A percentile compares a stretch with the other conserved stretches of the same genome.
Conservation (phyloP, 2,888 invertebrate genomes). For the Crepidodera aurea region DNA sequence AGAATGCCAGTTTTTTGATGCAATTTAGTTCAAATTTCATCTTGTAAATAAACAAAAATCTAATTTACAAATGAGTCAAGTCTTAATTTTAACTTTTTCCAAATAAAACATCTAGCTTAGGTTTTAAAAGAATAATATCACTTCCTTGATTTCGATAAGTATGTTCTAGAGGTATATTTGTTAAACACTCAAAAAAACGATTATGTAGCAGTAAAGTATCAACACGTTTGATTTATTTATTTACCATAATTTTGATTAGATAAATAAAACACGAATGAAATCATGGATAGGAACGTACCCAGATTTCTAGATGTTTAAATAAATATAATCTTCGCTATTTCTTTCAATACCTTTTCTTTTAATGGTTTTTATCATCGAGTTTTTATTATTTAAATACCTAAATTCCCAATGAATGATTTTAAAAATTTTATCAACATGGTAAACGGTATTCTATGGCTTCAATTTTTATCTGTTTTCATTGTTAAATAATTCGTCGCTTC, state of each 20-base stretch:
- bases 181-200: constrained; percentile 8
- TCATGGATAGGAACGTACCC: not conserved
- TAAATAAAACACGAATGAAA: constrained; percentile 11
- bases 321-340: constrained; percentile 7
- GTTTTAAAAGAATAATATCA: too few relatives aligned
- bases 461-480: not conserved
- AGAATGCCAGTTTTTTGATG: too few relatives aligned
- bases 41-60: too few relatives aligned
- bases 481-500: too few relatives aligned
- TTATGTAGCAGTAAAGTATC: constrained; percentile 2
- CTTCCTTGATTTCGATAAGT: too few relatives aligned
- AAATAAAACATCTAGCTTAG: too few relatives aligned
- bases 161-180: not conserved
- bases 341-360: constrained; percentile 8
- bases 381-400: not conserved
- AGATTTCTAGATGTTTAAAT: constrained; percentile 16
- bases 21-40: too few relatives aligned
- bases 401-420: not conserved
- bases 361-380: constrained; percentile 5
- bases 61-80: too few relatives aligned
- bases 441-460: not conserved
- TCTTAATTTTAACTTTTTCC: too few relatives aligned
- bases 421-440: not conserved
- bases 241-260: constrained; percentile 22
- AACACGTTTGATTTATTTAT: constrained; percentile 14